A percentile compares a stretch with the other conserved stretches of the same genome.
Evolutionary conservation across 2,797 vertebrate species (phyloP).

Genomic region (Micropoecilia bifurca): DNA sequence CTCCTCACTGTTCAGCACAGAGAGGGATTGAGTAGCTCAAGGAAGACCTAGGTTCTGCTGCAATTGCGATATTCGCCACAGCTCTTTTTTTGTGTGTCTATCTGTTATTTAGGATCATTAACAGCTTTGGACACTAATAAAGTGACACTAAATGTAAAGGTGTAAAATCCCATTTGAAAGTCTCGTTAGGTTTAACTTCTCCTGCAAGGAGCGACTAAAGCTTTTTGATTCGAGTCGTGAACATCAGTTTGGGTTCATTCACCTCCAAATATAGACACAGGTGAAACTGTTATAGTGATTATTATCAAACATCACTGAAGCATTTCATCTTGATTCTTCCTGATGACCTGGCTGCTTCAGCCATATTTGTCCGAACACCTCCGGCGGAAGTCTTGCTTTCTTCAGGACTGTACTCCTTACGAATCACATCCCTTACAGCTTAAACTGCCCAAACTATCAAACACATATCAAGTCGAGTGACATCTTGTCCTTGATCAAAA

Average conservation of each 20-base stretch:
- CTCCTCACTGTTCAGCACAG: conserved; percentile 50
- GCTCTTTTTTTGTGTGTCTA: conserved; percentile 15
- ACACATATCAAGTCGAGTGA: not conserved
- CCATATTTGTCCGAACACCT: not conserved
- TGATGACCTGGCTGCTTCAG: not conserved
- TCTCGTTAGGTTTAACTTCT: not conserved
- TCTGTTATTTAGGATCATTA: not conserved
- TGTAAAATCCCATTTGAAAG: not conserved
- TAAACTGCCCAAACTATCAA: not conserved
- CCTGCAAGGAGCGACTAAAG: not conserved
- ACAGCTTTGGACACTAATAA: not conserved
- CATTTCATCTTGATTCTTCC: not conserved
- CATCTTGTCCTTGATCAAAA: not conserved
- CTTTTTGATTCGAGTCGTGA: not conserved
- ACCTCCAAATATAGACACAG: not conserved
- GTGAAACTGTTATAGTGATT: not conserved
- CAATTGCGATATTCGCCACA: conserved; percentile 43
- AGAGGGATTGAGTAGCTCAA: conserved; percentile 41
- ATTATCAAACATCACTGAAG: not conserved
- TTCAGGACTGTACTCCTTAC: not conserved
- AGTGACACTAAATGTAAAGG: not conserved
- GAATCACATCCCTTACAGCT: not conserved
- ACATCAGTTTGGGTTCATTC: not conserved
- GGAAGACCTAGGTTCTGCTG: conserved; percentile 33
- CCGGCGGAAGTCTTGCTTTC: not conserved